phyloP scores from a whole-genome alignment of 2,797 vertebrate species.

The Periophthalmus magnuspinnatus region DNA sequence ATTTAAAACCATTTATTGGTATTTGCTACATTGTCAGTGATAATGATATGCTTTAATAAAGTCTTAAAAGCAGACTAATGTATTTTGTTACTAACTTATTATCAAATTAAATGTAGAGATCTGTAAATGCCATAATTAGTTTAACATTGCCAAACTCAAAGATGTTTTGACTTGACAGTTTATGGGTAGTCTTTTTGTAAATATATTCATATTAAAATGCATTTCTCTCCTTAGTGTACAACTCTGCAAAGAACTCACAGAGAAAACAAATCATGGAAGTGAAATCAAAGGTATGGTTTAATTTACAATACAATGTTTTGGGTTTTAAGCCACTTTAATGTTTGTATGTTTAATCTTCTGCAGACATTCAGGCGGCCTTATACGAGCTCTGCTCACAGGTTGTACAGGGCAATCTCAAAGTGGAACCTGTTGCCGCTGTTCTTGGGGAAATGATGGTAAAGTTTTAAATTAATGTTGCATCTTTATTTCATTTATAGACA shows the following conservation, averaged over 20 bases:
- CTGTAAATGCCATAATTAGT: neutral
- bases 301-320: neutral
- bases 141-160: neutral
- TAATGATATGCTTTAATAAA: neutral
- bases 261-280: slow-evolving; percentile 85
- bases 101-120: too few species aligned
- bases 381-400: slow-evolving; percentile 94
- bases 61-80: too few species aligned
- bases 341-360: slow-evolving; percentile 27
- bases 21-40: neutral
- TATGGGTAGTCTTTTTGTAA: too few species aligned
- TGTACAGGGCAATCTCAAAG: slow-evolving; percentile 92
- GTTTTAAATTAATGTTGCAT: neutral
- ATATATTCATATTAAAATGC: neutral
- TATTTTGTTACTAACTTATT: too few species aligned
- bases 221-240: slow-evolving; percentile 81
- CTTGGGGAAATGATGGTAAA: slow-evolving; percentile 92
- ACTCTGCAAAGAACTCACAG: slow-evolving; percentile 89
- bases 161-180: too few species aligned
- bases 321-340: neutral
- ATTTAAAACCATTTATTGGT: neutral
- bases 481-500: neutral
- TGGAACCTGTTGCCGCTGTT: slow-evolving; percentile 88
- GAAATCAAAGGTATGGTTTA: slow-evolving; percentile 85
- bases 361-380: slow-evolving; percentile 92